Percentiles rank a stretch among this genome's conserved stretches.
Conservation (phyloP, 2,797 vertebrate species). For the Gymnothorax reevesii region DNA sequence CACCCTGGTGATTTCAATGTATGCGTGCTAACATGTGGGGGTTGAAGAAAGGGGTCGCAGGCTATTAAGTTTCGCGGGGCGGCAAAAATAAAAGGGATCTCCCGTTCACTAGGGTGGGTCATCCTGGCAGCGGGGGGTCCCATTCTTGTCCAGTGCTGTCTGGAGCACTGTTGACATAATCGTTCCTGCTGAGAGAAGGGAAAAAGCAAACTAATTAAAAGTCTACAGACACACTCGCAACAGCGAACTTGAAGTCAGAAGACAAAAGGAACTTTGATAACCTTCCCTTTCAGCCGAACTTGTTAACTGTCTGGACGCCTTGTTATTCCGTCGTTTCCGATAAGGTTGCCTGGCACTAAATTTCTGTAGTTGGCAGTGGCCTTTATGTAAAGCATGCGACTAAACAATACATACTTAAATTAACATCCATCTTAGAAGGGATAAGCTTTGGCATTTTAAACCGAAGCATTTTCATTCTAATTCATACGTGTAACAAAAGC, state of each 20-base stretch:
- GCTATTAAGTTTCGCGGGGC: constrained; percentile 77
- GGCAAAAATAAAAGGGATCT: constrained; percentile 80
- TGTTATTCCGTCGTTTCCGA: constrained; percentile 59
- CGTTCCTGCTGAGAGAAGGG: constrained; percentile 67
- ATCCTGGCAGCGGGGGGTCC: constrained; percentile 71
- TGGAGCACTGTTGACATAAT: constrained; percentile 71
- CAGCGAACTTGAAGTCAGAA: constrained; percentile 79
- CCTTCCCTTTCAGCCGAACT: constrained; percentile 68
- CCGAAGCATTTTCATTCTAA: constrained; percentile 39
- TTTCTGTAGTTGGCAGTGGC: background rate
- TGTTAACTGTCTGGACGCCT: constrained; percentile 68
- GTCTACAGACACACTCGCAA: constrained; percentile 58
- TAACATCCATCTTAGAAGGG: background rate
- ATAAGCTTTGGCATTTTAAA: constrained; percentile 54
- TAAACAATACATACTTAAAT: constrained; percentile 56
- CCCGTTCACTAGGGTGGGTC: constrained; percentile 70
- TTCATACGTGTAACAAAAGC: constrained; percentile 64
- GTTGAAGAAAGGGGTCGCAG: constrained; percentile 25
- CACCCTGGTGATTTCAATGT: background rate
- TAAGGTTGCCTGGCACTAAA: constrained; percentile 54
- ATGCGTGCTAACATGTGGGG: constrained; percentile 10
- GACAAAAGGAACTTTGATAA: constrained; percentile 63
- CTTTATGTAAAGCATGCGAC: background rate
- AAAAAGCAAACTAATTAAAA: constrained; percentile 69
- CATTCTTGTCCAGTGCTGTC: constrained; percentile 65